phyloP scores from a whole-genome alignment of 2,797 vertebrate genomes.

The Threskiornis aethiopicus region DNA sequence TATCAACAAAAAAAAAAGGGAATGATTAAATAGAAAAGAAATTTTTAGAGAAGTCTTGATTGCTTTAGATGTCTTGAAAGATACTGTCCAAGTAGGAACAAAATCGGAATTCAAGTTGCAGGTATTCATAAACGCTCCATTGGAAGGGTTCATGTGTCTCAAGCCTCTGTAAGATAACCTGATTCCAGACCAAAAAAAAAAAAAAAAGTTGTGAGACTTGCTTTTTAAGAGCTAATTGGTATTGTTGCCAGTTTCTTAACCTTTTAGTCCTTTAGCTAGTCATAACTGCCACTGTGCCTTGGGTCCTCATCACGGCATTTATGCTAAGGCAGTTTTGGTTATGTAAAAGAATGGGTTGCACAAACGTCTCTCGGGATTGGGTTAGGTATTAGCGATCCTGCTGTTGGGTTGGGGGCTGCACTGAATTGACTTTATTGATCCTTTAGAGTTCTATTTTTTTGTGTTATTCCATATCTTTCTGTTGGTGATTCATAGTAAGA shows the following conservation, averaged over 20 bases:
- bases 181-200: not conserved
- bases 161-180: not conserved
- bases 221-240: not conserved
- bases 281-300: not conserved
- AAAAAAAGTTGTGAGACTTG: no score
- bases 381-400: not conserved
- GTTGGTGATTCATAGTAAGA: not conserved
- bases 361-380: not conserved
- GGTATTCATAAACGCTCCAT: not conserved
- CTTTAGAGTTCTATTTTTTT: not conserved
- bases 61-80: not conserved
- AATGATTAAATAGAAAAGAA: not conserved
- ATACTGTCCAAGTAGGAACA: not conserved
- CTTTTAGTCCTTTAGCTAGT: not conserved
- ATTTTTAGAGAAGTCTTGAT: not conserved
- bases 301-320: not conserved
- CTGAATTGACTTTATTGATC: not conserved
- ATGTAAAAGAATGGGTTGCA: not conserved
- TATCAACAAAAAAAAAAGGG: not conserved
- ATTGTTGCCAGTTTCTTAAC: not conserved
- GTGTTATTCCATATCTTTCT: not conserved
- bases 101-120: not conserved
- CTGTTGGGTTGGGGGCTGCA: not conserved
- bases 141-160: not conserved
- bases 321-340: not conserved